These are phyloP conservation scores for Antheraea pernyi DNA, from an alignment of 1,140 invertebrate species.

Conservation along the genomic window DNA sequence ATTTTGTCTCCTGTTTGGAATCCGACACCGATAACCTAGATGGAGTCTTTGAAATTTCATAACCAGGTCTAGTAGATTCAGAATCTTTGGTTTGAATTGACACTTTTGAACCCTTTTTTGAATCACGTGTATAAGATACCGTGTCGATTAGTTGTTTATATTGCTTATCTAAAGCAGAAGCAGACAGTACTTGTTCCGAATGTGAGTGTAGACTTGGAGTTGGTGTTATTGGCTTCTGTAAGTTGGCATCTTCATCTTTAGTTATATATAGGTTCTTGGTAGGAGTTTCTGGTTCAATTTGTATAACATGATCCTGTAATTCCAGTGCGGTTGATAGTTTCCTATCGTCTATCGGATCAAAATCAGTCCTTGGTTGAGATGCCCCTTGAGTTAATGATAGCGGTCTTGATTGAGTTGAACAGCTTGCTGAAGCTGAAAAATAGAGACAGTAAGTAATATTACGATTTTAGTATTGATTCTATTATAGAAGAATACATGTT, in stretches of 20 bases:
- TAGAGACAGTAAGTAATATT: background rate
- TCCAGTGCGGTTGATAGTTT: conserved; percentile 33
- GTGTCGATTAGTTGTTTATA: conserved; percentile 30
- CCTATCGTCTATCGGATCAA: conserved; percentile 33
- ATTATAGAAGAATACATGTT: background rate
- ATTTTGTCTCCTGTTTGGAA: conserved; percentile 8
- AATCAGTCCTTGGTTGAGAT: conserved; percentile 43
- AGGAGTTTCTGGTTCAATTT: conserved; percentile 54
- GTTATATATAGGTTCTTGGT: conserved; percentile 60
- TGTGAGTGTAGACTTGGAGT: conserved; percentile 42
- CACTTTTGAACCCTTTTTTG: background rate
- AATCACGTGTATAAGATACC: background rate
- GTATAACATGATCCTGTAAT: conserved; percentile 54
- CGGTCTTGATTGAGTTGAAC: conserved; percentile 45
- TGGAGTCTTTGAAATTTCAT: background rate
- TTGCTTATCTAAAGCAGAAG: conserved; percentile 47
- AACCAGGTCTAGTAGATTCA: background rate
- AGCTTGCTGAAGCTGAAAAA: conserved; percentile 43
- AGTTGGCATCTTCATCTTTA: conserved; percentile 55
- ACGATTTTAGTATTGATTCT: conserved; percentile 20
- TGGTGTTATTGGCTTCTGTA: conserved; percentile 61
- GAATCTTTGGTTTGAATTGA: background rate
- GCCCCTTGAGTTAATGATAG: conserved; percentile 46
- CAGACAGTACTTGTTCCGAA: conserved; percentile 57
- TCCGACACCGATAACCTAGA: background rate